Evolutionary conservation across 2,797 vertebrate genomes (phyloP), one percentile per base, ranked within the genome.

Genomic region (Melanotaenia pygmaea): DNA sequence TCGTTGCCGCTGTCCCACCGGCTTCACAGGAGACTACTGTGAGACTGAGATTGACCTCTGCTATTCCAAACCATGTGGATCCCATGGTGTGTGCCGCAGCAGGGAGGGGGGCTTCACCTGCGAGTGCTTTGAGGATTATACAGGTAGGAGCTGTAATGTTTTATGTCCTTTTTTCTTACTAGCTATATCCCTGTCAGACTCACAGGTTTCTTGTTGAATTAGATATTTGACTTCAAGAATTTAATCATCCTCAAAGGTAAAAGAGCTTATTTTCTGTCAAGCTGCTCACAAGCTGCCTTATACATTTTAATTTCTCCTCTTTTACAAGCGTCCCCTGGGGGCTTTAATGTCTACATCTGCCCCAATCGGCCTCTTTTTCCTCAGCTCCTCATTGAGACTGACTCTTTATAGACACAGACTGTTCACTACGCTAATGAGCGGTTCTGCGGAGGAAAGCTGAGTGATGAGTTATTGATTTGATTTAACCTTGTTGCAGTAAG

Each of bases 21-120:
- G 98, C 70, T 99, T 99, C 92, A 98, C 97, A 0, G 97, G 98
- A 0, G 97, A 98, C 87, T 99, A 96, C 94, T 99, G 98, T 0
- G 97, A 99, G 94, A 99, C 96, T 0, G 97, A 99, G 93, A 96
- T 99, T 2, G 96, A 99, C 88, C 96, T 99, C 59, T 99, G 98
- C 91, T 98, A 97, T 89, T 97, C 98, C 0, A 95, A 96, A 83
- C 98, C 97, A 66, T 99, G 98, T 3, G 96, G 97, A 1, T 70
- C 70, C 47, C 92, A 97, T 2, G 98, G 97, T 0, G 80, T 88
- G 60, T 99, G 97, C 88, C 95, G 92, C 68, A 96, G 96, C 86
- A 93, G 94, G 0, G 98, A 99, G 89, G 97, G 97, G 0, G 98
- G 97, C n/a, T 99, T 95, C 91, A 96, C 96, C 81, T 99, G 98